Conservation (phyloP, 37 sponge, comb jelly and placozoan genomes). For the Halisarca cf. caerulea region DNA sequence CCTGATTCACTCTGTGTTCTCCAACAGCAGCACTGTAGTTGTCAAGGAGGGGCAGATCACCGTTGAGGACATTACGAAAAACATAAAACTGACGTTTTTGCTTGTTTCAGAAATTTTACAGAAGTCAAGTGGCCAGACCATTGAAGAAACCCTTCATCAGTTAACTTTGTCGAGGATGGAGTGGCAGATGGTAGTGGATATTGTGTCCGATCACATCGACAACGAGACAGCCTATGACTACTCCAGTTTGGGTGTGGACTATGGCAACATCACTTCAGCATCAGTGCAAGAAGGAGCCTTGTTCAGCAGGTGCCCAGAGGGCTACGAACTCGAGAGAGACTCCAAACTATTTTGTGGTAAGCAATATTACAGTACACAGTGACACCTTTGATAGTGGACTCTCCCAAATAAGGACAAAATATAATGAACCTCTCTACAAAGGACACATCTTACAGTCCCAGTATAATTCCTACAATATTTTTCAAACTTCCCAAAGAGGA, state of each 20-base stretch:
- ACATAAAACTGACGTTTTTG: not conserved
- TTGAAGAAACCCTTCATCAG: not conserved
- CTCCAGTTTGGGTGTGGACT: not conserved
- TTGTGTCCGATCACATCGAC: not conserved
- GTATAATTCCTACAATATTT: no score
- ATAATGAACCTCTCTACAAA: no score
- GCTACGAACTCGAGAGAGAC: not conserved
- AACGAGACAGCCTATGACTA: not conserved
- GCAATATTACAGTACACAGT: no score
- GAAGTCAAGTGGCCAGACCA: not conserved
- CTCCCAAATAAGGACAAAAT: no score
- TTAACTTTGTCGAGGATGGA: not conserved
- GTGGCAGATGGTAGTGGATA: not conserved
- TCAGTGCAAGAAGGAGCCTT: not conserved
- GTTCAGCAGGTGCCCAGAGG: not conserved
- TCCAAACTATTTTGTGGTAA: conserved; percentile 9
- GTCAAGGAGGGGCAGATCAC: not conserved
- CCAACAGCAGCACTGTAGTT: not conserved
- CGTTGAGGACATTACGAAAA: not conserved
- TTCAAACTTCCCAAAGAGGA: no score
- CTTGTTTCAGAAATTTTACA: not conserved
- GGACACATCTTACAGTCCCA: no score
- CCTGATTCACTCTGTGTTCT: not conserved
- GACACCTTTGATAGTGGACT: no score
- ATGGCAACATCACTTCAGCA: not conserved